These are phyloP conservation scores for Hydropsyche betteni DNA, from an alignment of 2,888 invertebrate genomes.

Conservation along the genomic window DNA sequence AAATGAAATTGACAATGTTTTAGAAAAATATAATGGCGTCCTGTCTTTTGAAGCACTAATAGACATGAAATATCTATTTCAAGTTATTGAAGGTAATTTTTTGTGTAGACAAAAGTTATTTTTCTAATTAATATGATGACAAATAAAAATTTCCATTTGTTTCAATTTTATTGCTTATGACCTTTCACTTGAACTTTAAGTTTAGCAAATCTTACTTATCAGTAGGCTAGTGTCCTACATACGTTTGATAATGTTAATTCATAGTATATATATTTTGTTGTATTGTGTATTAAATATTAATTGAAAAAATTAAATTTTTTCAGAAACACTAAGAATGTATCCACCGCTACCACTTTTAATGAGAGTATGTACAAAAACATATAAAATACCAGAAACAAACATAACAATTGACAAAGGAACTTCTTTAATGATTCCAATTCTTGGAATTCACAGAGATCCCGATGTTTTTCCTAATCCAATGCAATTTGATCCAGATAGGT, in stretches of 20 bases:
- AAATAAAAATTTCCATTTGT: background rate
- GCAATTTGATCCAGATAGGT: constrained; percentile 56
- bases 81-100: constrained; percentile 56
- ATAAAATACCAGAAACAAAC: constrained; percentile 46
- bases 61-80: constrained; percentile 58
- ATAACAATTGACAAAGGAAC: constrained; percentile 50
- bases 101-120: background rate
- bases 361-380: constrained; percentile 56
- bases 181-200: background rate
- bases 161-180: background rate
- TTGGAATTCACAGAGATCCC: constrained; percentile 56
- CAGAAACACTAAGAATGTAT: constrained; percentile 58
- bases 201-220: background rate
- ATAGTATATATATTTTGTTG: background rate
- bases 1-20: constrained; percentile 56
- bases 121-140: too few relatives aligned
- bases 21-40: constrained; percentile 54
- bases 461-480: constrained; percentile 57
- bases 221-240: too few relatives aligned
- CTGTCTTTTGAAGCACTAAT: constrained; percentile 57
- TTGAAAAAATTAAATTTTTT: background rate
- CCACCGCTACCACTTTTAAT: constrained; percentile 56
- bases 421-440: constrained; percentile 54
- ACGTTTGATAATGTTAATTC: too few relatives aligned
- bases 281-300: background rate